Conservation (phyloP, 2,797 vertebrate species). For the Pipistrellus kuhlii region DNA sequence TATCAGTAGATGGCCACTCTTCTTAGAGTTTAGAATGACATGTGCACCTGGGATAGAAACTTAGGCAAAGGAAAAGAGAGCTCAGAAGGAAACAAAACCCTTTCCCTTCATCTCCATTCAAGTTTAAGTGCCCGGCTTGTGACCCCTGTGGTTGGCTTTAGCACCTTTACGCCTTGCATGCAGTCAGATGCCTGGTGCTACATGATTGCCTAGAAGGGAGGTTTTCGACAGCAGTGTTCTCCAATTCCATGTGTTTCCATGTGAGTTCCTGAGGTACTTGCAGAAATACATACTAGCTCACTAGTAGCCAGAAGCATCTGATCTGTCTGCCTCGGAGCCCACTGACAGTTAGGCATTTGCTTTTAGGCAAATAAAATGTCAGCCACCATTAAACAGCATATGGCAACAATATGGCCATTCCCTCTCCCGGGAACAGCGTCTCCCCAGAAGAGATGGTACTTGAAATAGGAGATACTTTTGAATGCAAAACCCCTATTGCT, state of each 20-base stretch:
- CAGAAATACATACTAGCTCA: conserved; percentile 74
- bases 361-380: conserved; percentile 84
- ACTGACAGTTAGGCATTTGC: conserved; percentile 81
- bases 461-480: conserved; percentile 76
- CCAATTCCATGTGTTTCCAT: conserved; percentile 70
- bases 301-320: conserved; percentile 79
- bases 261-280: conserved; percentile 70
- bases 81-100: not conserved
- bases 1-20: not conserved
- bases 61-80: not conserved
- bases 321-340: conserved; percentile 74
- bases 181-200: not conserved
- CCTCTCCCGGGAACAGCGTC: conserved; percentile 76
- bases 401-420: conserved; percentile 83
- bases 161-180: not conserved
- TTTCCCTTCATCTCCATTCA: not conserved
- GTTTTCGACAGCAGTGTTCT: conserved; percentile 26
- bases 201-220: not conserved
- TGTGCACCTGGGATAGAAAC: not conserved
- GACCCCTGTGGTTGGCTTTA: not conserved
- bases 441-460: conserved; percentile 80
- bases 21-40: not conserved
- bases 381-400: conserved; percentile 81
- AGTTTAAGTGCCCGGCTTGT: not conserved
- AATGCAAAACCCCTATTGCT: not conserved